A percentile compares a stretch with the other conserved stretches of the same genome.
Evolutionary conservation across 2,797 vertebrate species (phyloP).

Genomic region (Pyrrhura leucotis): DNA sequence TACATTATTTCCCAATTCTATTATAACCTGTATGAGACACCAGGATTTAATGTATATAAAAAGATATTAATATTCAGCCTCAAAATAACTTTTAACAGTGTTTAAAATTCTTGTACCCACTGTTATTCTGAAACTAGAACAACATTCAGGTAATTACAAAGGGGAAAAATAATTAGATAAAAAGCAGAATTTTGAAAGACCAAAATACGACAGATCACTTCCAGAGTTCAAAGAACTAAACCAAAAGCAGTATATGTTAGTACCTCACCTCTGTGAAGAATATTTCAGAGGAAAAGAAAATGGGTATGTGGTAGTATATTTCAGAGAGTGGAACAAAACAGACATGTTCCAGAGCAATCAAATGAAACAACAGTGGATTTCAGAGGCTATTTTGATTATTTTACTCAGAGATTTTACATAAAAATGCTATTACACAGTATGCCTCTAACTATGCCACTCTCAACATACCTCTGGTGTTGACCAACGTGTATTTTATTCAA

Average conservation of each 20-base stretch:
- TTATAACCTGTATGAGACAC: neutral
- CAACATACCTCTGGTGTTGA: neutral
- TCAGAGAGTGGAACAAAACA: neutral
- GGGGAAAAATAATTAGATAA: slow-evolving; percentile 33
- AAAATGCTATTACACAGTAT: neutral
- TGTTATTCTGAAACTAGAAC: slow-evolving; percentile 6
- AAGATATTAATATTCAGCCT: neutral
- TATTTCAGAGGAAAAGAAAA: neutral
- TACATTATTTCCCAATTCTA: neutral
- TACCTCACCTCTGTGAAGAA: neutral
- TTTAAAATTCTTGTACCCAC: neutral
- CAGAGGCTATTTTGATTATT: neutral
- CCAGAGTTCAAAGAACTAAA: neutral
- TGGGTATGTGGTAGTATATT: neutral
- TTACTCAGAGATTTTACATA: neutral
- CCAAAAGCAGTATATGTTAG: neutral
- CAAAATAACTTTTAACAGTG: neutral
- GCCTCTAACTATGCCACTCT: neutral
- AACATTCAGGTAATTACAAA: neutral
- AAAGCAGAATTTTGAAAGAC: slow-evolving; percentile 36
- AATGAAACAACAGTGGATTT: neutral
- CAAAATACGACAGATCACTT: slow-evolving; percentile 20
- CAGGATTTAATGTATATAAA: neutral
- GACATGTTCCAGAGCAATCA: neutral
- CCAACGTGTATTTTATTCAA: neutral